Percentiles rank a stretch among this genome's conserved stretches.
phyloP scores from a whole-genome alignment of 2,113 vertebrate genomes.

The mouse (Mus musculus) region DNA sequence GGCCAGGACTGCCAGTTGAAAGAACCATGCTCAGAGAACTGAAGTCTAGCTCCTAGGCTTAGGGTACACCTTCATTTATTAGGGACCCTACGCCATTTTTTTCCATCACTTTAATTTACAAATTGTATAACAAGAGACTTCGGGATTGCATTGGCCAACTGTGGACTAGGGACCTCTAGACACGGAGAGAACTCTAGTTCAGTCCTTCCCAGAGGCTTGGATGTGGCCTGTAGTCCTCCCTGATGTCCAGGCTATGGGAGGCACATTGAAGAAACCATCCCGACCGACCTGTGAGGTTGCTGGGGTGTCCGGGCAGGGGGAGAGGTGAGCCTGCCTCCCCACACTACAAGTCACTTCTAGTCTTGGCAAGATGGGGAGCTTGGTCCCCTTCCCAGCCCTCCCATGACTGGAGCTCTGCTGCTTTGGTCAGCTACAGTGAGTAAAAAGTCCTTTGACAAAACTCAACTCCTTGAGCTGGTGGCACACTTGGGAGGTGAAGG shows the following conservation, averaged over 20 bases:
- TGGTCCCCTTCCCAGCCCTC: neutral
- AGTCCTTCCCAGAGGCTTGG: neutral
- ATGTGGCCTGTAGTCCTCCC: neutral
- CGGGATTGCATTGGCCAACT: neutral
- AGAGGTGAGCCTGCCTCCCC: neutral
- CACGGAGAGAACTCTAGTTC: neutral
- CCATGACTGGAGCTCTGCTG: neutral
- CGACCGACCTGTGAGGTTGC: too few species aligned
- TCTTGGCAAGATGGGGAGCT: neutral
- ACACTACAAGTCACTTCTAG: neutral
- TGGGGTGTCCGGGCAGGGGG: neutral
- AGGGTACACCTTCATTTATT: neutral
- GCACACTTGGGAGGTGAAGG: neutral
- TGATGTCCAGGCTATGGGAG: neutral
- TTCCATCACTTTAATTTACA: neutral
- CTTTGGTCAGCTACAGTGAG: neutral
- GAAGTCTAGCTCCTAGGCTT: neutral
- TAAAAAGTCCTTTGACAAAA: conserved; percentile 11
- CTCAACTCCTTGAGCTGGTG: neutral
- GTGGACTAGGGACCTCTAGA: neutral
- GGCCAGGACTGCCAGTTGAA: neutral
- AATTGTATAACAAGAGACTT: neutral
- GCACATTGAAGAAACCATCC: neutral
- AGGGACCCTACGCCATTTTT: neutral
- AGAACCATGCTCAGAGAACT: neutral